phyloP scores from a whole-genome alignment of 2,113 vertebrate genomes.

The Gambusia affinis region DNA sequence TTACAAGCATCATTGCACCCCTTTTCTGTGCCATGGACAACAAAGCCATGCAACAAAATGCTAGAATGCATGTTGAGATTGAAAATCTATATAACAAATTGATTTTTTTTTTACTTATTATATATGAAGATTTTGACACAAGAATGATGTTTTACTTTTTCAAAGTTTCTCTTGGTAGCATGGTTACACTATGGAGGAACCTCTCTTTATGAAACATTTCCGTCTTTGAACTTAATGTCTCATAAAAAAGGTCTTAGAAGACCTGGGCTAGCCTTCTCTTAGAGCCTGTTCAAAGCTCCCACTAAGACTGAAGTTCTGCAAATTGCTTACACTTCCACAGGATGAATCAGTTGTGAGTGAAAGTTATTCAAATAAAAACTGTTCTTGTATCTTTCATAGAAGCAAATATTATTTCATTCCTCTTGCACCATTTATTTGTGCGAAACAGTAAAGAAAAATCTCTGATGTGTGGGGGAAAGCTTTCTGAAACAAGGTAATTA shows the following conservation, averaged over 20 bases:
- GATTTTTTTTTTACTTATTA: background rate
- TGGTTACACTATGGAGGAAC: background rate
- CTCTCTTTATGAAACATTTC: conserved; percentile 4
- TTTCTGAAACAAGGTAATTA: background rate
- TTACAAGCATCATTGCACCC: background rate
- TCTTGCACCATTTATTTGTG: conserved; percentile 9
- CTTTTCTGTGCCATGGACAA: background rate
- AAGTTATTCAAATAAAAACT: conserved; percentile 47
- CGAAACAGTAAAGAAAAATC: conserved; percentile 22
- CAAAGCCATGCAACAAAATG: background rate
- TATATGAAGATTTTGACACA: background rate
- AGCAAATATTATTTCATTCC: conserved; percentile 47
- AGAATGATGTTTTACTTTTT: background rate
- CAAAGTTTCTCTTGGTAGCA: background rate
- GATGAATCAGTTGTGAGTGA: conserved; percentile 40
- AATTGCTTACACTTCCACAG: conserved; percentile 47
- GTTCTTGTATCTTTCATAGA: conserved; percentile 22
- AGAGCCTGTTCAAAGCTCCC: conserved; percentile 44
- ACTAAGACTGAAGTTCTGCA: conserved; percentile 47
- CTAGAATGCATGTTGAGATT: background rate
- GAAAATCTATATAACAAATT: background rate
- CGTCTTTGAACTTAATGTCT: conserved; percentile 63
- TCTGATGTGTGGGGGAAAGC: background rate
- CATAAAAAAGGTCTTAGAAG: conserved; percentile 41
- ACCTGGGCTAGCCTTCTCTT: conserved; percentile 52